phyloP scores from a whole-genome alignment of 2,888 invertebrate species.

The Trisateles emortualis region DNA sequence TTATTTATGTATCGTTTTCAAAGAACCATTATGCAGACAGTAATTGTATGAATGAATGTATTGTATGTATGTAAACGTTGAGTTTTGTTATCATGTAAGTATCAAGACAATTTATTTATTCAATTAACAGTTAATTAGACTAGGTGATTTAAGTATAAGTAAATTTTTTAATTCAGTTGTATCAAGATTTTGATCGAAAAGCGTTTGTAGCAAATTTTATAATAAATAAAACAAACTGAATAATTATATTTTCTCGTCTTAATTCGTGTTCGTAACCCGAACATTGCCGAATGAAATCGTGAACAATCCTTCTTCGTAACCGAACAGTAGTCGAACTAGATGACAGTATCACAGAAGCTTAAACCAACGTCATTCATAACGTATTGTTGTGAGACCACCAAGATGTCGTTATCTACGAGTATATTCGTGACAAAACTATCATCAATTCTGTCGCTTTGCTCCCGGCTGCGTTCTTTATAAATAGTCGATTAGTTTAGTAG shows the following conservation, averaged over 20 bases:
- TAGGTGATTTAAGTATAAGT: too few relatives aligned
- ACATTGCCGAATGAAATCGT: background rate
- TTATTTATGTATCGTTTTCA: background rate
- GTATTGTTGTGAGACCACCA: constrained; percentile 66
- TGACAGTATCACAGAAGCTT: constrained; percentile 31
- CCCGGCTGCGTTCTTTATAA: constrained; percentile 26
- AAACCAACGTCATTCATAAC: constrained; percentile 58
- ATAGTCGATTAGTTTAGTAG: background rate
- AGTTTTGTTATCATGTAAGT: background rate
- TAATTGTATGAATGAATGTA: too few relatives aligned
- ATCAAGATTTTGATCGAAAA: too few relatives aligned
- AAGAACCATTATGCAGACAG: background rate
- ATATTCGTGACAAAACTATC: constrained; percentile 56
- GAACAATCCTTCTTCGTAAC: background rate
- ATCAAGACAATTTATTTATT: too few relatives aligned
- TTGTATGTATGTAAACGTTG: too few relatives aligned
- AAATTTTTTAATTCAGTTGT: too few relatives aligned
- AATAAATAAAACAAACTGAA: too few relatives aligned
- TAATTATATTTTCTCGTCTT: too few relatives aligned
- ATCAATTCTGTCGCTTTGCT: constrained; percentile 68
- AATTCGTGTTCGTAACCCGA: background rate
- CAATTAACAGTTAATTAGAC: too few relatives aligned
- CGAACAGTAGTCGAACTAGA: constrained; percentile 21
- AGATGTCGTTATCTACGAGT: constrained; percentile 61
- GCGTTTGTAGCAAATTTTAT: too few relatives aligned